Evolutionary conservation across 2,797 vertebrate species (phyloP).

Genomic region (Chromobotia macracanthus): DNA sequence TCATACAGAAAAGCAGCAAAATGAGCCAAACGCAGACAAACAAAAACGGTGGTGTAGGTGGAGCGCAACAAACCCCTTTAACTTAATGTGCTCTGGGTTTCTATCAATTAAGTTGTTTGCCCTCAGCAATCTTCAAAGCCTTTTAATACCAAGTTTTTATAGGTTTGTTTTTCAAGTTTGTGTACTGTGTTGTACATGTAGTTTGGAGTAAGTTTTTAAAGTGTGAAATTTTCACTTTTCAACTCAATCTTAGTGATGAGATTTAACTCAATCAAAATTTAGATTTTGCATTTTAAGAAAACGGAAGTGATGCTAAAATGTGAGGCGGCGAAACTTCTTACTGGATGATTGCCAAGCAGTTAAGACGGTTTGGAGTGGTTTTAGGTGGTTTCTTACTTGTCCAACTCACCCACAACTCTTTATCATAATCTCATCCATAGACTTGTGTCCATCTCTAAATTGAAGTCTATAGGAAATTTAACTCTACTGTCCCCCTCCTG

Average conservation of each 20-base stretch:
- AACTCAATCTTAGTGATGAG: neutral
- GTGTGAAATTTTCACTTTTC: neutral
- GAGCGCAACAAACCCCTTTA: conserved; percentile 14
- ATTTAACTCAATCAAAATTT: too few species aligned
- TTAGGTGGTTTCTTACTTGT: too few species aligned
- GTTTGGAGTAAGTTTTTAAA: neutral
- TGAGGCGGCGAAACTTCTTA: too few species aligned
- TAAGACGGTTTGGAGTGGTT: too few species aligned
- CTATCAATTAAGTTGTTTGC: conserved; percentile 27
- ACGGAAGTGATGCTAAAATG: too few species aligned
- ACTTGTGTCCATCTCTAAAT: too few species aligned
- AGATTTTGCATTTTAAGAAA: too few species aligned
- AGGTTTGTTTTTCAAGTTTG: neutral
- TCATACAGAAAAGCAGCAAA: conserved; percentile 46
- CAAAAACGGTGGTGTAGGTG: neutral
- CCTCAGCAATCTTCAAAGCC: conserved; percentile 12
- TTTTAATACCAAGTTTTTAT: conserved; percentile 12
- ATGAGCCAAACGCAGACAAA: conserved; percentile 26
- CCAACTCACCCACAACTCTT: too few species aligned
- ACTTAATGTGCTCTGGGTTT: conserved; percentile 16
- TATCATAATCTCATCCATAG: too few species aligned
- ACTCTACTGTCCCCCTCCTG: neutral
- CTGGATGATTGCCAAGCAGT: too few species aligned
- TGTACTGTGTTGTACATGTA: neutral
- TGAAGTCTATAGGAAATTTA: too few species aligned